Evolutionary conservation across 2,888 invertebrate species (phyloP), one percentile per base, ranked within the genome.

Genomic region (Acrocyrtus sp.): DNA sequence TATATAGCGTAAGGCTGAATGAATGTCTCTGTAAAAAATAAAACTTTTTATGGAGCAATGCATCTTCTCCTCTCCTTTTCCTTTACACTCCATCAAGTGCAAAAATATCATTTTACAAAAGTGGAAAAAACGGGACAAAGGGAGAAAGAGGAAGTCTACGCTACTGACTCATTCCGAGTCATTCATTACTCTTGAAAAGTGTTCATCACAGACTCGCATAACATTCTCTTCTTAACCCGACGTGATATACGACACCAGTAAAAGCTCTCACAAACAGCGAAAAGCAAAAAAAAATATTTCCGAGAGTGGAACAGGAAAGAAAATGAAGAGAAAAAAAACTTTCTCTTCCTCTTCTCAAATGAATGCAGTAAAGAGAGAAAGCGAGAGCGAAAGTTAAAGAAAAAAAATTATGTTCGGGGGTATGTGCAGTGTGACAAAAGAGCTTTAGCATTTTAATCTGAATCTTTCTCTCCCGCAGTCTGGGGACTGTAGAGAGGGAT

Each of bases 21-120:
- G n/a, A n/a, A n/a, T n/a, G n/a, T n/a, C n/a, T n/a, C n/a, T n/a
- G n/a, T n/a, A n/a, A 34, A 62, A 41, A 24, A 24, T 39, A 53
- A 29, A 61, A 24, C 15, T 50, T 66, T 68, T 68, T 68, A 68
- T 61, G 54, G 54, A n/a, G 53, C 47, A 61, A 15, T 68, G 66
- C 56, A 57, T 53, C 61, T 57, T 19, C 43, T 19, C 43, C 17
- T n/a, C 50, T 19, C 34, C 26, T 19, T 24, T 17, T 26, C n/a
- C n/a, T 45, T 47, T 56, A 45, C 65, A 65, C 47, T 54, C 45
- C 47, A 65, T 56, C 65, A 65, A 65, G 43, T 65, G 56, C 47
- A 56, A 56, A 63, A 65, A 34, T 53, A 48, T 50, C 50, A 61
- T 51, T 39, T 17, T 19, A 51, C 22, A 61, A 12, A 10, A 17